These are phyloP conservation scores for Caenorhabditis latens DNA, from an alignment of 1,140 invertebrate genomes.

Conservation along the genomic window DNA sequence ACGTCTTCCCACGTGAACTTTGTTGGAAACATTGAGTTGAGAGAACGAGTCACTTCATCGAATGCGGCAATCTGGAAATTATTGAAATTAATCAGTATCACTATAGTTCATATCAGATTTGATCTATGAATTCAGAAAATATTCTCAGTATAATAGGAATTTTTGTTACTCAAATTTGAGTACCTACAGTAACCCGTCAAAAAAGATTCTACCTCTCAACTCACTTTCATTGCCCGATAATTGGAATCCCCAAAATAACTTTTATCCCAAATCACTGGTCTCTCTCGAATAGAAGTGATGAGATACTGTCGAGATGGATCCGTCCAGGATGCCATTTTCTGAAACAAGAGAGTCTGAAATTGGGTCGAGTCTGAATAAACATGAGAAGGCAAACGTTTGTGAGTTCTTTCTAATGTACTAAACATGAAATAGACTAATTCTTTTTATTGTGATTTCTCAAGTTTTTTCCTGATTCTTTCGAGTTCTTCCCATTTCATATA, in stretches of 20 bases:
- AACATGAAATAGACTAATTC: background rate
- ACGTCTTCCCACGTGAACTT: constrained; percentile 60
- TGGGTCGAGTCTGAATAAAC: background rate
- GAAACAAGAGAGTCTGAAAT: background rate
- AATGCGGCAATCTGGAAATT: constrained; percentile 1
- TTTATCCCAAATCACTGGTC: constrained; percentile 45
- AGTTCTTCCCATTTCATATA: background rate
- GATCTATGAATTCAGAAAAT: no score
- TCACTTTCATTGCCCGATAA: constrained; percentile 4
- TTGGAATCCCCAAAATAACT: background rate
- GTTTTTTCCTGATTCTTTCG: background rate
- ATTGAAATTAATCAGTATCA: background rate
- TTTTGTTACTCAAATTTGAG: background rate
- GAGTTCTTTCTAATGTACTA: no score
- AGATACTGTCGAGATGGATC: constrained; percentile 56
- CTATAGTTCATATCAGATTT: no score
- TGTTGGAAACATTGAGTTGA: constrained; percentile 24
- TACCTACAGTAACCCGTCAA: background rate
- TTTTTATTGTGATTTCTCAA: no score
- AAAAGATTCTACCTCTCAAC: background rate
- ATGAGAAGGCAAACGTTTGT: no score
- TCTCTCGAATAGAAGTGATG: constrained; percentile 36
- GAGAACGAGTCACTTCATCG: background rate
- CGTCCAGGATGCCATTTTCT: constrained; percentile 59
- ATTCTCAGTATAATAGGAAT: no score